phyloP scores from a whole-genome alignment of 2,113 vertebrate genomes.

The Ploceus nigricollis region DNA sequence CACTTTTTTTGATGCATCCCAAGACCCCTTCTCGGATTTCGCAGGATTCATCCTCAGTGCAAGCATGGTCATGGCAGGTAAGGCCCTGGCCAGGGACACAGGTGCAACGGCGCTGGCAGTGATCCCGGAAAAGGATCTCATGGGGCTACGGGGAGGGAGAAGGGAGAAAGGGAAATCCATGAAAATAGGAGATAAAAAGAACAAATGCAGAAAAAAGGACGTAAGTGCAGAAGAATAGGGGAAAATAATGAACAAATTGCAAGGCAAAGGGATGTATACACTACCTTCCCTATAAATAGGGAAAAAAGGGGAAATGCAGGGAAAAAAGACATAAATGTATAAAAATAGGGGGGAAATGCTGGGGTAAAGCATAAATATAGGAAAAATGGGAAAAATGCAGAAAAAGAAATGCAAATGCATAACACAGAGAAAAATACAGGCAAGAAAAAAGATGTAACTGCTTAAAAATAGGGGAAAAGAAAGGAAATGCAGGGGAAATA shows the following conservation, averaged over 20 bases:
- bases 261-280: too few species aligned
- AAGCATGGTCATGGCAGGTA: constrained; percentile 68
- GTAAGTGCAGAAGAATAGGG: not conserved
- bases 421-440: not conserved
- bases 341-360: not conserved
- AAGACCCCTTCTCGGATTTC: constrained; percentile 62
- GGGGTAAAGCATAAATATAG: not conserved
- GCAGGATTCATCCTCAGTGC: constrained; percentile 69
- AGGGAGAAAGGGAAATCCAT: not conserved
- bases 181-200: not conserved
- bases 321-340: not conserved
- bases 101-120: constrained; percentile 69
- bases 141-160: constrained; percentile 52
- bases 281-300: too few species aligned
- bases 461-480: not conserved
- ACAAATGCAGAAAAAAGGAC: not conserved
- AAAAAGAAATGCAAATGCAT: not conserved
- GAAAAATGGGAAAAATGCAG: not conserved
- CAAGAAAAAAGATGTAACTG: not conserved
- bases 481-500: not conserved
- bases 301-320: not conserved
- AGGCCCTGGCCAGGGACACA: constrained; percentile 69
- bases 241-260: too few species aligned
- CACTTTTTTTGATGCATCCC: constrained; percentile 76
- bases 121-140: constrained; percentile 53